Conservation (phyloP, 2,797 vertebrate genomes). For the Lepilemur ruficaudatus region DNA sequence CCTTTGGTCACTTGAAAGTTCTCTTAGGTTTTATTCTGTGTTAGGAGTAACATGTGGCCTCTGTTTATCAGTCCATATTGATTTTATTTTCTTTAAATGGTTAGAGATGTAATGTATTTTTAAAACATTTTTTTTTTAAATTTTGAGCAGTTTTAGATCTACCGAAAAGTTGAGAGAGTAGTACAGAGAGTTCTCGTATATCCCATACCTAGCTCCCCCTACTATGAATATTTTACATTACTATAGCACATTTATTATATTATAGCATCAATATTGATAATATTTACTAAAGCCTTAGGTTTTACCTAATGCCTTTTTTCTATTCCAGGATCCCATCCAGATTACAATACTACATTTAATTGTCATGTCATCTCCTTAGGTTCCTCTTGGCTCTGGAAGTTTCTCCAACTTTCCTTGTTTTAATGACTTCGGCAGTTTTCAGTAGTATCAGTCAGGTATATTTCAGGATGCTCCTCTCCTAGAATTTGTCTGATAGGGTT, state of each 20-base stretch:
- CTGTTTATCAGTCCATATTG: background rate
- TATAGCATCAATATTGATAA: background rate
- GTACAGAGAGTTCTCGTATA: background rate
- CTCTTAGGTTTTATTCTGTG: background rate
- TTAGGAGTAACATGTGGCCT: background rate
- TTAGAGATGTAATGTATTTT: background rate
- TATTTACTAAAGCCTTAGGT: background rate
- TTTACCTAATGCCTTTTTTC: background rate
- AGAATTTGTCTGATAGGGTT: background rate
- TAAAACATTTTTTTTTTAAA: background rate
- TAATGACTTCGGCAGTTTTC: background rate
- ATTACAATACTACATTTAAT: background rate
- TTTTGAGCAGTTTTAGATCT: background rate
- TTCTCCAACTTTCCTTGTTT: background rate
- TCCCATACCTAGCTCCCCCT: background rate
- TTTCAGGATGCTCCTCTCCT: background rate
- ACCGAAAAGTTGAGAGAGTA: background rate
- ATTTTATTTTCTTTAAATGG: background rate
- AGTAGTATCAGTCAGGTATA: rapidly evolving
- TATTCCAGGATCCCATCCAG: background rate
- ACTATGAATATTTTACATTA: background rate
- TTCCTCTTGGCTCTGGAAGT: background rate
- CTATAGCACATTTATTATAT: background rate
- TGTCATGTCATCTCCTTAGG: background rate
- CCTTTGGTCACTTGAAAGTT: background rate